These are phyloP conservation scores for Cacoxenus indagator DNA, from an alignment of 2,888 invertebrate genomes.

Conservation along the genomic window DNA sequence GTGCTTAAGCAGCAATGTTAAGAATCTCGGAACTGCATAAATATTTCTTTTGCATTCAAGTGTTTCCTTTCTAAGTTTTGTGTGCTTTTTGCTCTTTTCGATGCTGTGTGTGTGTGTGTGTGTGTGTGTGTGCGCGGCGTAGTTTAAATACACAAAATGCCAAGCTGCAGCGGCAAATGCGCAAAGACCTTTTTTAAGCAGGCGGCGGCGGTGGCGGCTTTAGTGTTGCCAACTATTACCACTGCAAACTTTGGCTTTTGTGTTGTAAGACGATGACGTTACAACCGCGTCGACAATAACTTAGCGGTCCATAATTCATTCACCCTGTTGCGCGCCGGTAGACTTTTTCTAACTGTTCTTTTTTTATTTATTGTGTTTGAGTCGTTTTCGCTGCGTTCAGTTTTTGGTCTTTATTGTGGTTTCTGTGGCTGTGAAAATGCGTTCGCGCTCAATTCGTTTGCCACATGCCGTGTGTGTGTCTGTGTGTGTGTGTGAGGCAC, in stretches of 20 bases:
- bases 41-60: slow-evolving; percentile 41
- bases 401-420: slow-evolving; percentile 34
- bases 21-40: slow-evolving; percentile 30
- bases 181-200: background rate
- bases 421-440: slow-evolving; percentile 11
- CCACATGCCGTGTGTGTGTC: slow-evolving; percentile 56
- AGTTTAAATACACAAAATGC: slow-evolving; percentile 1
- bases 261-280: background rate
- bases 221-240: background rate
- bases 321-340: slow-evolving; percentile 56
- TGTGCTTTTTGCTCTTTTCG: background rate
- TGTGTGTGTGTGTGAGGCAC: slow-evolving; percentile 25
- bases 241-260: slow-evolving; percentile 43
- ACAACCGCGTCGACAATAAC: slow-evolving; percentile 50
- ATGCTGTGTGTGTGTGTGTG: background rate
- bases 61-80: slow-evolving; percentile 47
- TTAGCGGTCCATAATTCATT: slow-evolving; percentile 65
- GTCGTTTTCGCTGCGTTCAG: background rate
- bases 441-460: slow-evolving; percentile 26
- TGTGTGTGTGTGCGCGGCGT: background rate
- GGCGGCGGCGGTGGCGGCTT: background rate
- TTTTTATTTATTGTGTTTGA: slow-evolving; percentile 39
- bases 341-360: slow-evolving; percentile 14
- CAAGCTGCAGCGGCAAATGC: background rate
- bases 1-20: slow-evolving; percentile 33